Evolutionary conservation across 1,140 invertebrate species (phyloP), one percentile per base, ranked within the genome.

Genomic region (Micrasema minimum): DNA sequence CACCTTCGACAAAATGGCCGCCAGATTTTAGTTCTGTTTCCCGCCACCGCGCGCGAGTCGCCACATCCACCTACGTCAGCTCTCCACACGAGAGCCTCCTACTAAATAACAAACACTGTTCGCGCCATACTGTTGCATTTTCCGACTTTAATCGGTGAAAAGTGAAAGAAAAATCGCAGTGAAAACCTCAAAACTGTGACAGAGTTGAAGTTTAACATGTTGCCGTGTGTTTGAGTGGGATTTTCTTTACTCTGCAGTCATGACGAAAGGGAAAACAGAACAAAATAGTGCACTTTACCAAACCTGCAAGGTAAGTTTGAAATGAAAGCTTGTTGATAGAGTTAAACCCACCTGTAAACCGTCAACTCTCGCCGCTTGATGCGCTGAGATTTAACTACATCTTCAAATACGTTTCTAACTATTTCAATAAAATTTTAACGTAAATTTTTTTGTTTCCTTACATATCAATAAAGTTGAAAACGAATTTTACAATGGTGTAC

Each of bases 241-340:
- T 66, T 26, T 53, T 50, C n/a, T 35, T 10, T 12, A 4, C 12
- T 26, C 53, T 37, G 64, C 68, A 65, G 57, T 59, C 50, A 75
- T 72, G 69, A 75, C 66, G 69, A 75, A 72, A 50, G 70, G 73
- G 62, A 75, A 72, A 69, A 61, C 66, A 59, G 62, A 72, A 67
- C 69, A 75, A 69, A 72, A 75, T 66, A 66, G 66, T 37, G 73
- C 73, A 41, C 73, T 75, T 22, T 75, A 69, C 43, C 73, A 75
- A 66, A 75, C 73, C 31, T 75, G 73, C 73, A 75, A 75, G 69
- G 73, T 75, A n/a, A 68, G 72, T 71, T 65, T 68, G 48, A 41
- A 62, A 9, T 4, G 51, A 51, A 69, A 57, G 57, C 26, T 73
- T 73, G 67, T 70, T 74, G 22, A 67, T 67, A 20, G 46, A 26